These are phyloP conservation scores for Philereme vetulata DNA, from an alignment of 2,888 invertebrate genomes.

Conservation along the genomic window DNA sequence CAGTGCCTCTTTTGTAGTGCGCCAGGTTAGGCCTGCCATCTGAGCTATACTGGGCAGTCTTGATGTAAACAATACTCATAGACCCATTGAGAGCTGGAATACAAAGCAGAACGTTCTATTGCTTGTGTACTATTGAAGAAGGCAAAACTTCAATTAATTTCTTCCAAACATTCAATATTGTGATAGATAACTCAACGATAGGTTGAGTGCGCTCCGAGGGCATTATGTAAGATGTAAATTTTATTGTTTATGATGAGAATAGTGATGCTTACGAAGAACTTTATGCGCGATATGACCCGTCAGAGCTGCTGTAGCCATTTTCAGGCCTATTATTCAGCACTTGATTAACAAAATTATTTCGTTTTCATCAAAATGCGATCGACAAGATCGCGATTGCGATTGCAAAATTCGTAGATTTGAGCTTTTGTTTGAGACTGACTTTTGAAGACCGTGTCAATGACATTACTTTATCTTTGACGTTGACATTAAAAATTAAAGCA, in stretches of 20 bases:
- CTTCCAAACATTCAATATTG: background rate
- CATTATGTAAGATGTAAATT: conserved; percentile 70
- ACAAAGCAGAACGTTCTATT: conserved; percentile 7
- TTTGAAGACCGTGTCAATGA: background rate
- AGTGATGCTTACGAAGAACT: conserved; percentile 64
- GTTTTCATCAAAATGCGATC: conserved; percentile 18
- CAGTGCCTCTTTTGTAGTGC: conserved; percentile 91
- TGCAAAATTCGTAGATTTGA: background rate
- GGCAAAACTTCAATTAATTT: background rate
- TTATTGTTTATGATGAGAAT: conserved; percentile 27
- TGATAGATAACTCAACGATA: conserved; percentile 16
- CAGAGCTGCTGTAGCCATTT: conserved; percentile 74
- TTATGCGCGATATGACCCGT: conserved; percentile 66
- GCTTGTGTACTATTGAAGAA: background rate
- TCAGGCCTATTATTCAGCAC: conserved; percentile 46
- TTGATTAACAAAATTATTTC: conserved; percentile 7
- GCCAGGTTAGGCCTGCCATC: conserved; percentile 85
- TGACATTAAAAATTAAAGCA: too few species aligned
- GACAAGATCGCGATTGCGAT: background rate
- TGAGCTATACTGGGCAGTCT: conserved; percentile 80
- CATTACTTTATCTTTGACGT: background rate
- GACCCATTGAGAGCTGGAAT: conserved; percentile 69
- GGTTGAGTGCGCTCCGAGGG: conserved; percentile 15
- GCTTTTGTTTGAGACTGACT: background rate
- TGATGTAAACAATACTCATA: conserved; percentile 74